Conservation (phyloP, 2,797 vertebrate species). For the Odontamblyopus lacepedii region DNA sequence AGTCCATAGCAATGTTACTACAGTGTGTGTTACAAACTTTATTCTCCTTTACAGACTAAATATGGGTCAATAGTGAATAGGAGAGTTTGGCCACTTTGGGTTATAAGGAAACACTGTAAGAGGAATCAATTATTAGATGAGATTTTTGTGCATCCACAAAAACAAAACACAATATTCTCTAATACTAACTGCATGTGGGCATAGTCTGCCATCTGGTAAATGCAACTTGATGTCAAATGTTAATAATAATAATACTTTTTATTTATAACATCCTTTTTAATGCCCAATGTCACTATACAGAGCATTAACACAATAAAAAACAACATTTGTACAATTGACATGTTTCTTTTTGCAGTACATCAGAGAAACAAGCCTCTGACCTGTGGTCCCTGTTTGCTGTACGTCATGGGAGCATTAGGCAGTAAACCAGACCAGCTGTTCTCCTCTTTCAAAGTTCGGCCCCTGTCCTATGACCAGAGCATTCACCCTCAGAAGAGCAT, state of each 20-base stretch:
- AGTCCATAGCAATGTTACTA: background rate
- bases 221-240: background rate
- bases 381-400: background rate
- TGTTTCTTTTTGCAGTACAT: constrained; percentile 55
- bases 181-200: background rate
- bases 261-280: too few species aligned
- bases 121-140: background rate
- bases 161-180: background rate
- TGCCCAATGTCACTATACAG: too few species aligned
- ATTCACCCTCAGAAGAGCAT: constrained; percentile 24
- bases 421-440: constrained; percentile 34
- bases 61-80: background rate
- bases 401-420: constrained; percentile 46
- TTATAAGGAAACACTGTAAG: background rate
- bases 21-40: background rate
- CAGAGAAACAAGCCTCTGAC: constrained; percentile 67
- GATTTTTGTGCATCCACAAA: background rate
- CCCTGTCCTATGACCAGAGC: background rate
- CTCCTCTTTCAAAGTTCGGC: constrained; percentile 10
- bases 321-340: too few species aligned
- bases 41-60: background rate
- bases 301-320: too few species aligned
- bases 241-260: too few species aligned
- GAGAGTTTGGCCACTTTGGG: background rate
- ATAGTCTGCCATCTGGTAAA: background rate